Base-by-base conservation (phyloP, 2,797 vertebrate species). In the Myotis vivesi region DNA sequence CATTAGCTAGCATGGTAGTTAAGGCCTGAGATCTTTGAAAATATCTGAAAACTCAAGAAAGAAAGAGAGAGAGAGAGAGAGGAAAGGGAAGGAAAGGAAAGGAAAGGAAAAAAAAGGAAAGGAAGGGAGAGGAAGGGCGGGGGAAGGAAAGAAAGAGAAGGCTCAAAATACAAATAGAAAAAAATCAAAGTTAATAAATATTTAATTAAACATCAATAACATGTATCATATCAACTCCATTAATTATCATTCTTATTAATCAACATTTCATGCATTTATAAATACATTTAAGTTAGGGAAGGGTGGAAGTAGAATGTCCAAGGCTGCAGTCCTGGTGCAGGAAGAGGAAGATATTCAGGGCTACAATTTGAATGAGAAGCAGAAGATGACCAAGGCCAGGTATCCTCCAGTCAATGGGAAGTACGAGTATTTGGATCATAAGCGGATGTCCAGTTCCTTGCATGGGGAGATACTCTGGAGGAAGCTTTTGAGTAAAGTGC, bases 401-500 rank as follows among this genome's bases (percentile, higher is more conserved):
- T 99, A 99, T 90, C 99, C 99, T 0, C 97, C 99, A 0, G 98
- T 99, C 96, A 98, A 97, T 94, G 99, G 99, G 97, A 99, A 99
- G 92, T 99, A 99, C 20, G 99, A 99, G 89, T 99, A 30, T 30
- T 62, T 62, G 59, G 28, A 6, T 15, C 25, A 62, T 62, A 30
- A 62, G 25, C 10, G 11, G 25, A 28, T 59, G 25, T 28, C 25
- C 57, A 28, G 98, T 98, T 99, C 28, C 99, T 99, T 33, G 99
- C 99, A 0, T 99, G 99, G 99, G 99, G 99, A 10, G 98, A 98
- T 12, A 98, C 98, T 0, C 68, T 99, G 97, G 99, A 99, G 84
- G 99, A 99, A 97, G 99, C 99, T 0, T 99, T 99, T 96, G 99
- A 99, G 94, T 99, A 99, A 94, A 99, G 99, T 73, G 99, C 98